Evolutionary conservation across 2,113 vertebrate species (phyloP).

Genomic region (Cygnus atratus): DNA sequence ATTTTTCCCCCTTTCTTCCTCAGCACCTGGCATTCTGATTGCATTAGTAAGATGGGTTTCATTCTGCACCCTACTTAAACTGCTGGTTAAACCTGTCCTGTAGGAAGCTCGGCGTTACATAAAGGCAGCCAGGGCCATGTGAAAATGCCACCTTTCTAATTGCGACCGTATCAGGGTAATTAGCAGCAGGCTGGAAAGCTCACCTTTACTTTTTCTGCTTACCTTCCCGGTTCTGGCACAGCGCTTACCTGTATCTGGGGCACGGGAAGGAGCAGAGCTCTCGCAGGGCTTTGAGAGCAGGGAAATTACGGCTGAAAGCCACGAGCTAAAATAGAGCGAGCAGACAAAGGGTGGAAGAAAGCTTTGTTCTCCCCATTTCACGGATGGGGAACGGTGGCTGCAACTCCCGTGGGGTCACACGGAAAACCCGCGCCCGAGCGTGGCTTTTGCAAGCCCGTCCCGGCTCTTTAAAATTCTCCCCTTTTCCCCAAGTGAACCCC

Average conservation of each 20-base stretch:
- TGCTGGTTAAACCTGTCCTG: conserved; percentile 67
- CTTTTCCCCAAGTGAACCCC: not conserved
- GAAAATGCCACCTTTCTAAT: conserved; percentile 44
- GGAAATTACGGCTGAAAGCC: conserved; percentile 28
- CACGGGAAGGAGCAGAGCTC: conserved; percentile 53
- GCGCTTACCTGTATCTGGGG: conserved; percentile 53
- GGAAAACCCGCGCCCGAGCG: not conserved
- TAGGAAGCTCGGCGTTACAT: conserved; percentile 16
- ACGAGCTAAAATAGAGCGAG: conserved; percentile 32
- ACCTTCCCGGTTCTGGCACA: not conserved
- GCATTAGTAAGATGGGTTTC: conserved; percentile 64
- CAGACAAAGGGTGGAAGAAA: conserved; percentile 60
- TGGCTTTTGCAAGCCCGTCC: not conserved
- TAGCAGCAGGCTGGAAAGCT: not conserved
- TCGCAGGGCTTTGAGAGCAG: conserved; percentile 39
- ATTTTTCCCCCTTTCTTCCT: not conserved
- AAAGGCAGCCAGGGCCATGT: conserved; percentile 31
- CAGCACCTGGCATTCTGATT: conserved; percentile 48
- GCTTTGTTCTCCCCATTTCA: conserved; percentile 56
- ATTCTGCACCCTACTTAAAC: conserved; percentile 40
- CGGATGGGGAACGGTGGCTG: conserved; percentile 18
- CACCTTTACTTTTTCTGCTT: not conserved
- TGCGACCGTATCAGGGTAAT: not conserved
- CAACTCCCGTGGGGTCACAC: not conserved
- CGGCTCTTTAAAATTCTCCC: not conserved